Conservation (phyloP, 1,140 invertebrate species). For the Drosophila ficusphila region DNA sequence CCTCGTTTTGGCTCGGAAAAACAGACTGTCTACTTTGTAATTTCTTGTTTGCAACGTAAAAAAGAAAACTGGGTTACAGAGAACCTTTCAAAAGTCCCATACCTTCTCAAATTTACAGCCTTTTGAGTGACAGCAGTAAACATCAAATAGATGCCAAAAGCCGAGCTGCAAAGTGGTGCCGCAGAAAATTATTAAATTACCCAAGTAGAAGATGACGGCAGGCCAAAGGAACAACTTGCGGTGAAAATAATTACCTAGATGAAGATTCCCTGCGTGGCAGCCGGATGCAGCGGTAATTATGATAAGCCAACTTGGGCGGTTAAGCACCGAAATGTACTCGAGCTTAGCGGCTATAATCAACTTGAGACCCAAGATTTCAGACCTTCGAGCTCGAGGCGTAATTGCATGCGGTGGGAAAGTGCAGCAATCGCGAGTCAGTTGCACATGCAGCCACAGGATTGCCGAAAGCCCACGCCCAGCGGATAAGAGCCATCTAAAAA, state of each 20-base stretch:
- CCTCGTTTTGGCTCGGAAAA: not conserved
- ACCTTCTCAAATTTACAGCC: constrained; percentile 10
- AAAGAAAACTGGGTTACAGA: not conserved
- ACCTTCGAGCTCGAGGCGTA: not conserved
- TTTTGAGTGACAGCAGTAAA: constrained; percentile 15
- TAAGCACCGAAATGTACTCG: constrained; percentile 9
- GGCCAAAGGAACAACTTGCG: not conserved
- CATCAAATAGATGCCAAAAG: constrained; percentile 13
- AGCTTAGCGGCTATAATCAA: constrained; percentile 10
- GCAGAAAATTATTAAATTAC: constrained; percentile 24
- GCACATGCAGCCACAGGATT: constrained; percentile 13
- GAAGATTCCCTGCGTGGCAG: not conserved
- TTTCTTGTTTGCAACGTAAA: too few relatives aligned
- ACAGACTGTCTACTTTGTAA: not conserved
- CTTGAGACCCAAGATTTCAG: too few relatives aligned
- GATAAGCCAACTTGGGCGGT: constrained; percentile 18
- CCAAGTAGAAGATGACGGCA: not conserved
- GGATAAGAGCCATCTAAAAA: constrained; percentile 9
- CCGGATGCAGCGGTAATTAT: constrained; percentile 25
- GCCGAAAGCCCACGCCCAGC: not conserved
- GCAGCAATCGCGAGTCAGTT: constrained; percentile 7
- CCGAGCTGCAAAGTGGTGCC: constrained; percentile 9
- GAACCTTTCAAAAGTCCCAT: constrained; percentile 11
- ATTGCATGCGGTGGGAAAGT: constrained; percentile 19
- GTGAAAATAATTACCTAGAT: constrained; percentile 10